Evolutionary conservation across 2,113 vertebrate species (phyloP).

Genomic region (Micronycteris hirsuta): DNA sequence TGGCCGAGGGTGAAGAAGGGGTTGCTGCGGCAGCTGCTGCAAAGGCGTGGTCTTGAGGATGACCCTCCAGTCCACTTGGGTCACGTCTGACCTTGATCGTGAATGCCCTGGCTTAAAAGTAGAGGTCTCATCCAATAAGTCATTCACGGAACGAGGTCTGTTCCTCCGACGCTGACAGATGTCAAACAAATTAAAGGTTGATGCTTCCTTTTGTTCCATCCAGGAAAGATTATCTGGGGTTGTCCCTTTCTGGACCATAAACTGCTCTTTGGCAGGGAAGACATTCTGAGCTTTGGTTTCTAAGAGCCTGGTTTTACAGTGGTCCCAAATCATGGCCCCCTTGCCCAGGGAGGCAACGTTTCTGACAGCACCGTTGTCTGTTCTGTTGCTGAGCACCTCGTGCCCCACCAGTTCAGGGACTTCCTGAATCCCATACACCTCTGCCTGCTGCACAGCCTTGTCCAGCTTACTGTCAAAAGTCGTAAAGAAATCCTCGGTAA

Average conservation of each 20-base stretch:
- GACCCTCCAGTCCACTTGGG: constrained; percentile 79
- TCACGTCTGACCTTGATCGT: constrained; percentile 90
- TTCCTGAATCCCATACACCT: constrained; percentile 85
- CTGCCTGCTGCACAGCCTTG: constrained; percentile 81
- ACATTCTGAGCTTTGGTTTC: constrained; percentile 82
- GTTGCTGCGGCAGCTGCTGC: constrained; percentile 61
- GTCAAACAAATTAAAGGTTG: constrained; percentile 85
- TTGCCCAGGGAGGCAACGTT: constrained; percentile 70
- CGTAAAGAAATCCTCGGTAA: constrained; percentile 95
- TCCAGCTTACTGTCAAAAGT: constrained; percentile 86
- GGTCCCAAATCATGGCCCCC: constrained; percentile 87
- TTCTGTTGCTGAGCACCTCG: constrained; percentile 74
- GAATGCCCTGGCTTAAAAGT: constrained; percentile 92
- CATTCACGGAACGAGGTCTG: constrained; percentile 93
- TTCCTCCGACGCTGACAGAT: constrained; percentile 89
- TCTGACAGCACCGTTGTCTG: constrained; percentile 78
- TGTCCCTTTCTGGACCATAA: constrained; percentile 79
- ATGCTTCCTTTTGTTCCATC: constrained; percentile 82
- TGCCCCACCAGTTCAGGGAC: constrained; percentile 85
- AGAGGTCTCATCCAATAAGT: constrained; percentile 88
- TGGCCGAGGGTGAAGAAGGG: constrained; percentile 62
- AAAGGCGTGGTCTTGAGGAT: constrained; percentile 73
- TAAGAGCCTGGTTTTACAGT: constrained; percentile 81
- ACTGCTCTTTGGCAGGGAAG: constrained; percentile 87
- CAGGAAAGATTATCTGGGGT: constrained; percentile 85